Base-by-base conservation (phyloP, 2,888 invertebrate genomes). In the Exephanes ischioxanthus region DNA sequence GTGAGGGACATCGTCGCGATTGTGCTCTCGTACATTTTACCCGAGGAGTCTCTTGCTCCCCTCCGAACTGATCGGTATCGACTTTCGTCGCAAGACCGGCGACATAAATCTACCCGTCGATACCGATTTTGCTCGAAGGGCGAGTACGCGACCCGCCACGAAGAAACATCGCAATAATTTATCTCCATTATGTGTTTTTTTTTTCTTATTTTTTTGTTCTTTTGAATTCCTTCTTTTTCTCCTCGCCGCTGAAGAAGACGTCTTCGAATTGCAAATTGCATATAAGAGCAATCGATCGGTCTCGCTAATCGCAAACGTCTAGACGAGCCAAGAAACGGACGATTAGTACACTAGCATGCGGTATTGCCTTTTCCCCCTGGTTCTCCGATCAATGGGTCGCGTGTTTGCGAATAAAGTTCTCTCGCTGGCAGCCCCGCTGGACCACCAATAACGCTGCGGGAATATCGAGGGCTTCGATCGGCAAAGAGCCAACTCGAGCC, bases 241-340 rank as follows among this genome's bases (percentile, higher is more conserved):
- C 11, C 9, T 48, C 30, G 14, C 37, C 11, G 11, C 22, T 33
- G 51, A 75, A 70, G 33, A 75, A 77, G 80, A 77, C 68, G 72
- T 80, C 55, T 67, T 41, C 33, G 55, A 58, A 63, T 73, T 51
- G 63, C 26, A 37, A 73, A 51, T 68, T 51, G 55, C 61, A 58
- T 58, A 72, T 71, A 75, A 75, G 22, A 75, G 45, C 58, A 71
- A 80, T 86, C 85, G 83, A 83, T 86, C 83, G 79, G 78, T 85
- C 83, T 83, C 77, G 83, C 83, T 80, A 86, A 86, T 85, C 83
- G 80, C 41, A 83, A 86, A 85, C 87, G 92, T 92, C 92, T 91
- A 92, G 92, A 92, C 92, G 80, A 82, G 86, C 82, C 68, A 82
- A 83, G 89, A 88, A 88, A 91, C 89, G 92, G 87, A 79, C 89